Percentiles rank a stretch among this genome's conserved stretches.
These are phyloP conservation scores for Hycleus phaleratus DNA, from an alignment of 1,140 invertebrate species.

Conservation along the genomic window DNA sequence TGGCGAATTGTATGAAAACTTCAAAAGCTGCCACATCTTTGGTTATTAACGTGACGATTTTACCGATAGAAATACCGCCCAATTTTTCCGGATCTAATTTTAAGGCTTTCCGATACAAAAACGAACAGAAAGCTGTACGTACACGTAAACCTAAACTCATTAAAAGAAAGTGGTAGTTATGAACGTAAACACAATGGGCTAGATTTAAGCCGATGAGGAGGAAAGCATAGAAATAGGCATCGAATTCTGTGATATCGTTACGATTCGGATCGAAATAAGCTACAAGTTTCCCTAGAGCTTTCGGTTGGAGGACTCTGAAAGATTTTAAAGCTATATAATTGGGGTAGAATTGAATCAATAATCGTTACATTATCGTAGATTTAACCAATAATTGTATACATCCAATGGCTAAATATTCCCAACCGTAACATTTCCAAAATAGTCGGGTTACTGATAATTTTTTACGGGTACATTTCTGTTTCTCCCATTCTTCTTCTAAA, in stretches of 20 bases:
- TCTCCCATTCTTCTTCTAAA: slow-evolving; percentile 30
- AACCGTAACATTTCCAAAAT: slow-evolving; percentile 21
- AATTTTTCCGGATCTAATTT: slow-evolving; percentile 61
- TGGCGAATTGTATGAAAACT: slow-evolving; percentile 56
- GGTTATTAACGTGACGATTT: slow-evolving; percentile 83
- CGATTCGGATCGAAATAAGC: slow-evolving; percentile 27
- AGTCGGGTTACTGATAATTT: slow-evolving; percentile 19
- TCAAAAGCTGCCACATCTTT: slow-evolving; percentile 78
- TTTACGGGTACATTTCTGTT: slow-evolving; percentile 18
- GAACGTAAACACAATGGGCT: slow-evolving; percentile 35
- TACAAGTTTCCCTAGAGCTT: slow-evolving; percentile 8
- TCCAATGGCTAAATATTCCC: slow-evolving; percentile 21
- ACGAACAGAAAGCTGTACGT: slow-evolving; percentile 65
- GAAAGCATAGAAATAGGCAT: slow-evolving; percentile 20
- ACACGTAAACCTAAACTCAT: slow-evolving; percentile 72
- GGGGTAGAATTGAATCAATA: background rate
- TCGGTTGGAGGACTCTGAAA: slow-evolving; percentile 10
- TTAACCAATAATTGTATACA: slow-evolving; percentile 16
- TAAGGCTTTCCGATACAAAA: slow-evolving; percentile 75
- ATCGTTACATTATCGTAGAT: slow-evolving; percentile 17
- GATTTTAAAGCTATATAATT: too few relatives aligned
- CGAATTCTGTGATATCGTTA: slow-evolving; percentile 21
- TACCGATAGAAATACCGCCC: slow-evolving; percentile 72
- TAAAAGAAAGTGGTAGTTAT: slow-evolving; percentile 68
- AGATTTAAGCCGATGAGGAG: slow-evolving; percentile 19